phyloP scores from a whole-genome alignment of 2,113 vertebrate genomes.

The Genyomyrus donnyi region DNA sequence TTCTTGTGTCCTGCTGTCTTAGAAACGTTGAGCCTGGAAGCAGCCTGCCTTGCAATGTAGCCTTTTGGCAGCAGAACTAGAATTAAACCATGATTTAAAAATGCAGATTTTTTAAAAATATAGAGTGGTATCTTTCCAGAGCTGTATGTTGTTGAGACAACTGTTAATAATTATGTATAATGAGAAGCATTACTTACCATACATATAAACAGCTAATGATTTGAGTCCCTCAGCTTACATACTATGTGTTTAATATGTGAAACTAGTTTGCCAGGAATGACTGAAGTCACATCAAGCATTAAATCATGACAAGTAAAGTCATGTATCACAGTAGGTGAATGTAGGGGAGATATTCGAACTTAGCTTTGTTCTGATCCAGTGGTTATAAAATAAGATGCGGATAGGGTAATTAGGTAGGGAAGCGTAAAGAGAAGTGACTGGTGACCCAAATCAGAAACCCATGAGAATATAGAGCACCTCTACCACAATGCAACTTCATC shows the following conservation, averaged over 20 bases:
- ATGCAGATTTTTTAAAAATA: no score
- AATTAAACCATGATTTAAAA: no score
- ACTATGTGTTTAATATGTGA: background rate
- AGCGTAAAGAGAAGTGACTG: background rate
- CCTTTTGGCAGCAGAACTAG: no score
- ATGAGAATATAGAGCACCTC: background rate
- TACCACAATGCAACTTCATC: background rate
- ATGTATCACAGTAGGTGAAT: background rate
- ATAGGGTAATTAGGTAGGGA: background rate
- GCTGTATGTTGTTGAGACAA: background rate
- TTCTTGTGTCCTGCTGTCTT: no score
- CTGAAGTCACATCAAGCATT: background rate
- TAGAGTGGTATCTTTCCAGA: background rate
- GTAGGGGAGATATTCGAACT: background rate
- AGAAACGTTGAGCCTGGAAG: no score
- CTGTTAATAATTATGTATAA: background rate
- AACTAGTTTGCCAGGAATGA: background rate
- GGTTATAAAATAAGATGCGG: background rate
- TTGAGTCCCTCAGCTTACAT: background rate
- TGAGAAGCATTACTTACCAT: background rate
- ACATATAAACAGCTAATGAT: background rate
- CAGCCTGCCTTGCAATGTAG: background rate
- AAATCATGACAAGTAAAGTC: background rate
- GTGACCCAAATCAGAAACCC: background rate
- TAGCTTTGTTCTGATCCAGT: background rate